Conservation (phyloP, 2,797 vertebrate species). For the Scolopax bukidnonensis region DNA sequence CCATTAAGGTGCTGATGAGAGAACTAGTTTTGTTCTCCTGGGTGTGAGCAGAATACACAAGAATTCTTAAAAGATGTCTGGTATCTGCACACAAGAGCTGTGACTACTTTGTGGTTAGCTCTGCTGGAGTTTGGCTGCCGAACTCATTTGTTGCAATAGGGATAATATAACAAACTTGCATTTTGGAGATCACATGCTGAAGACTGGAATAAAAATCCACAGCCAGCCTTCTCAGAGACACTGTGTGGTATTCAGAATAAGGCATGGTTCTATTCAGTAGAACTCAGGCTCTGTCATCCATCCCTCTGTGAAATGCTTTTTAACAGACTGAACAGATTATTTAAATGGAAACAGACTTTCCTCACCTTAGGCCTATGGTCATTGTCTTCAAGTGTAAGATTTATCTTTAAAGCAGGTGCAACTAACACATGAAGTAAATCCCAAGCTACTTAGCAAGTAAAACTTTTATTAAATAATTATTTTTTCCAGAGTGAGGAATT, state of each 20-base stretch:
- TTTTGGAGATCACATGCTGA: background rate
- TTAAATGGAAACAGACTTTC: no score
- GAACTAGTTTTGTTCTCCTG: background rate
- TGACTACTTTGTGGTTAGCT: background rate
- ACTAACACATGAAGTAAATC: background rate
- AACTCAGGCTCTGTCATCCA: background rate
- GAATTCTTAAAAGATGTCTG: background rate
- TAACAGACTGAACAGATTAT: background rate
- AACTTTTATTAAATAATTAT: conserved; percentile 82
- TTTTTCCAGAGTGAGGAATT: conserved; percentile 73
- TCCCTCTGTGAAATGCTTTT: background rate
- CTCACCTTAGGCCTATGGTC: background rate
- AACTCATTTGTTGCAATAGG: background rate
- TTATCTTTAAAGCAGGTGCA: background rate
- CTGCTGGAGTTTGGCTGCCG: background rate
- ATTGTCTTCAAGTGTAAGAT: background rate
- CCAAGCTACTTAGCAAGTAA: conserved; percentile 74
- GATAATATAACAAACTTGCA: background rate
- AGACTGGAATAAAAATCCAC: background rate
- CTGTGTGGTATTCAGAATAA: background rate
- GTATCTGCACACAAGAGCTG: background rate
- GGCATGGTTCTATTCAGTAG: background rate
- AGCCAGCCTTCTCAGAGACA: background rate
- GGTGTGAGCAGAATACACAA: background rate
- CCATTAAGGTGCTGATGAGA: background rate